phyloP scores from a whole-genome alignment of 2,888 invertebrate genomes.

The Archaeoteleia sp. region DNA sequence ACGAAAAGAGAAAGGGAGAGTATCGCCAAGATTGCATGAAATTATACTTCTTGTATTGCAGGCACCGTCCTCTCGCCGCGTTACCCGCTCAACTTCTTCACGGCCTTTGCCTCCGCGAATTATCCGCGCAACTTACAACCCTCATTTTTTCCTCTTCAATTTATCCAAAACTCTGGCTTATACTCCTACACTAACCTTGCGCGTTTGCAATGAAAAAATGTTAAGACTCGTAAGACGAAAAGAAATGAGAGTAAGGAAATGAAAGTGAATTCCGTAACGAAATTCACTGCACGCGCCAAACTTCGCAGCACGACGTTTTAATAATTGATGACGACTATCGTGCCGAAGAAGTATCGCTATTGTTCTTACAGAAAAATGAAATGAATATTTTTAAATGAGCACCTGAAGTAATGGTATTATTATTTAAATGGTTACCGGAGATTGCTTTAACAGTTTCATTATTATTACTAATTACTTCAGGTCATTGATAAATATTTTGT shows the following conservation, averaged over 20 bases:
- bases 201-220: slow-evolving; percentile 7
- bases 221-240: slow-evolving; percentile 10
- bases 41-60: slow-evolving; percentile 67
- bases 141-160: slow-evolving; percentile 59
- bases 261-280: slow-evolving; percentile 68
- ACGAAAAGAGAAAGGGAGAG: slow-evolving; percentile 40
- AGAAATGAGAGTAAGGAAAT: slow-evolving; percentile 49
- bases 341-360: slow-evolving; percentile 45
- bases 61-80: slow-evolving; percentile 52
- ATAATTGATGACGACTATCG: slow-evolving; percentile 62
- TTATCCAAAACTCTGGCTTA: slow-evolving; percentile 53
- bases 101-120: slow-evolving; percentile 60
- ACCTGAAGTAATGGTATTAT: too few species aligned
- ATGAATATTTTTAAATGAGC: slow-evolving; percentile 4
- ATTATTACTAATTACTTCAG: too few species aligned
- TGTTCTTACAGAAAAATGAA: slow-evolving; percentile 20
- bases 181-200: slow-evolving; percentile 19
- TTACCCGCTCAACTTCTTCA: slow-evolving; percentile 44
- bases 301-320: slow-evolving; percentile 67
- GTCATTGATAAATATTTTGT: too few species aligned
- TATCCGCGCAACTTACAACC: slow-evolving; percentile 65
- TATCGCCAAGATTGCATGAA: slow-evolving; percentile 68
- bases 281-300: slow-evolving; percentile 63
- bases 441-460: too few species aligned
- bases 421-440: too few species aligned